Conservation (phyloP, 2,113 vertebrate species). For the human (Homo sapiens) region GRCh38 chr3:139920001-139920500, state of each 20-base stretch:
- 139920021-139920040: neutral
- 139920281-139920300: no score
- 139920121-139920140: neutral
- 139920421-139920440: no score
- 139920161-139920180: neutral
- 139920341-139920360: no score
- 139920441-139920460: no score
- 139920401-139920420: no score
- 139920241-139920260: neutral
- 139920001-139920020: neutral
- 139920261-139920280: no score
- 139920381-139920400: no score
- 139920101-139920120: neutral
- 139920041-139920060: neutral
- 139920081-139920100: neutral
- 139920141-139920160: neutral
- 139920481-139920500: no score
- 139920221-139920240: neutral
- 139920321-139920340: no score
- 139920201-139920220: neutral
- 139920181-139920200: neutral
- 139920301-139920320: no score
- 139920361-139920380: no score
- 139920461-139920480: no score
- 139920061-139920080: neutral